Evolutionary conservation across 1,140 invertebrate genomes (phyloP), one percentile per base, ranked within the genome.

Genomic region (Drosophila truncata): DNA sequence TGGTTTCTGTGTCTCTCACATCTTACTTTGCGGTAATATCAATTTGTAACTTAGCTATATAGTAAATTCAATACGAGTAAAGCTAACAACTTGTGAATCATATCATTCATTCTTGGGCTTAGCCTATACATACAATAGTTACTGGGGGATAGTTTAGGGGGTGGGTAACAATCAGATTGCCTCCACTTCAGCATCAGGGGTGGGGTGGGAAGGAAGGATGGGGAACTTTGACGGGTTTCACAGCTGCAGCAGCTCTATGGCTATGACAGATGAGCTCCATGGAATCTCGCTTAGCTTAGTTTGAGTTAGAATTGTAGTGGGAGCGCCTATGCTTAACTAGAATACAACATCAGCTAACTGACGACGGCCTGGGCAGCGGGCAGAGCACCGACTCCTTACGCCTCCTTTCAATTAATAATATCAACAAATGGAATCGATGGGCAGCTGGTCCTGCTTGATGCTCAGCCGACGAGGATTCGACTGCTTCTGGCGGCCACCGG

Each of bases 361-460:
- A 35, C 20, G 33, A 29, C 23, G 57, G 39, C 13, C 33, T 18
- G 37, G 50, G 20, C 23, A n/a, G 39, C 54, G 59, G 35, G 11
- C 49, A 27, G 55, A 39, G 29, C 35, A n/a, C 29, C 35, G 23
- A 23, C 35, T 57, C 46, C 46, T 78, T 58, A 44, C 35, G 47
- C 47, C 47, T 25, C 60, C 47, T 25, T 57, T 46, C 67, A 55
- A 52, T 44, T 61, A 60, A 71, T 85, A 91, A 84, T 85, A 91
- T 93, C 88, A 93, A 80, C 92, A 93, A 66, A 93, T 78, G 75
- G 92, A 93, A 90, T 93, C 92, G 50, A 93, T 82, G 57, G 92
- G 88, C 76, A 92, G 74, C 76, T 92, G 92, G 62, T 92, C 91
- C 77, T 92, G 85, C 77, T 93, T 93, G 57, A 93, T 92, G 67